Conservation (phyloP, 23 tunicate genomes). For the Oikopleura albicans region DNA sequence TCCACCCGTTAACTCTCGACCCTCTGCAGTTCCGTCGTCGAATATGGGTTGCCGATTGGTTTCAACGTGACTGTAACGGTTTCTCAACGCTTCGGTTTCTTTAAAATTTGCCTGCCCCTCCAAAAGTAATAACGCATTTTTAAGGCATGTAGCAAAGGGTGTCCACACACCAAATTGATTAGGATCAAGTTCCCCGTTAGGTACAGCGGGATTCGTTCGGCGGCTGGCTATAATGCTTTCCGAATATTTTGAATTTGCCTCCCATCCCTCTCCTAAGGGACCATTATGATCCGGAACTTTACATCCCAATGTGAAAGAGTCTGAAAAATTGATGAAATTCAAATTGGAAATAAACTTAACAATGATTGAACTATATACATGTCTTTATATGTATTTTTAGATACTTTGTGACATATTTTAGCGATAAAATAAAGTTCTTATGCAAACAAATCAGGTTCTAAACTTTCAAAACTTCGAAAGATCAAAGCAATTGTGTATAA, state of each 20-base stretch:
- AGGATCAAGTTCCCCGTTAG: constrained; percentile 5
- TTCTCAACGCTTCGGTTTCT: not conserved
- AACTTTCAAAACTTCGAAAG: too few species aligned
- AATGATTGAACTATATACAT: too few species aligned
- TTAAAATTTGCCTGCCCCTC: not conserved
- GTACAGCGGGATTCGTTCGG: not conserved
- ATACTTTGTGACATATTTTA: too few species aligned
- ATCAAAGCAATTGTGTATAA: too few species aligned
- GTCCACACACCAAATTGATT: not conserved
- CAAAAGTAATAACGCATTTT: not conserved
- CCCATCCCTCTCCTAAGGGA: not conserved
- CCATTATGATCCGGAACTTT: not conserved
- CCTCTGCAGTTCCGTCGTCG: not conserved
- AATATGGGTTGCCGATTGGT: not conserved
- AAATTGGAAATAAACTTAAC: too few species aligned
- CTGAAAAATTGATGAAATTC: too few species aligned
- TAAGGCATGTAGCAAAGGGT: not conserved
- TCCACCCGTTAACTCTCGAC: not conserved
- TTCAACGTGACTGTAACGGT: not conserved
- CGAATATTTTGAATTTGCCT: not conserved
- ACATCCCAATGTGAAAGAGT: not conserved
- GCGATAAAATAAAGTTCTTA: too few species aligned
- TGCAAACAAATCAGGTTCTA: too few species aligned
- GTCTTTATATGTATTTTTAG: too few species aligned
- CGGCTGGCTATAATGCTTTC: not conserved